Base-by-base conservation (phyloP, 2,797 vertebrate species). In the Ataeniobius toweri region DNA sequence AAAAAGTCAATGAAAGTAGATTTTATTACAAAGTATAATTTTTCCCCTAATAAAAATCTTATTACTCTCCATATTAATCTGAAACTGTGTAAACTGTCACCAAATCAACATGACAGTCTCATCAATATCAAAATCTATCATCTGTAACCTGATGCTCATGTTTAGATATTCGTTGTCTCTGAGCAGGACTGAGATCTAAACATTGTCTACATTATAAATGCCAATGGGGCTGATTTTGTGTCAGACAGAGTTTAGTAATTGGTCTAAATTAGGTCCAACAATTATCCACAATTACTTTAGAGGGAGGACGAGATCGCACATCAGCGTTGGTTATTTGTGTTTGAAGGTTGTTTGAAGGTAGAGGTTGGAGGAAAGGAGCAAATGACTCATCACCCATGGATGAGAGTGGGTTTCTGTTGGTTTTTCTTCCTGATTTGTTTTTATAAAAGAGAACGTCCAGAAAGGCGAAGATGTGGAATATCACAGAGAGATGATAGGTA, bases 241-340 rank as follows among this genome's bases (percentile, higher is more conserved):
- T 88, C 91, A 84, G 82, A 85, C 84, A 88, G 78, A 77, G 77
- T 85, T 83, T 78, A 76, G 81, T 75, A 90, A 73, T 91, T 93
- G 94, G 90, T 90, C 92, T 93, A 94, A 90, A 95, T 97, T 96
- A 96, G 93, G 89, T 93, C 90, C 93, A 89, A 93, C 94, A 94
- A 95, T 97, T 97, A 95, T 93, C 92, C 88, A 91, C 95, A 96
- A 96, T 97, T 96, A 97, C 94, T 39, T 95, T 89, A 44, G 91
- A 80, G 89, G 94, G 92, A 94, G 94, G 92, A 93, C 92, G 91
- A 91, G 90, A 93, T 88, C 4, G 80, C 89, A 93, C 92, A 86
- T 94, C 95, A 95, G 93, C 75, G 83, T 85, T 94, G 93, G 91
- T 95, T 95, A 96, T 95, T 80, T 88, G 85, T 93, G 91, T 93